These are phyloP conservation scores for Amphipyra berbera DNA, from an alignment of 2,888 invertebrate species.

Conservation along the genomic window DNA sequence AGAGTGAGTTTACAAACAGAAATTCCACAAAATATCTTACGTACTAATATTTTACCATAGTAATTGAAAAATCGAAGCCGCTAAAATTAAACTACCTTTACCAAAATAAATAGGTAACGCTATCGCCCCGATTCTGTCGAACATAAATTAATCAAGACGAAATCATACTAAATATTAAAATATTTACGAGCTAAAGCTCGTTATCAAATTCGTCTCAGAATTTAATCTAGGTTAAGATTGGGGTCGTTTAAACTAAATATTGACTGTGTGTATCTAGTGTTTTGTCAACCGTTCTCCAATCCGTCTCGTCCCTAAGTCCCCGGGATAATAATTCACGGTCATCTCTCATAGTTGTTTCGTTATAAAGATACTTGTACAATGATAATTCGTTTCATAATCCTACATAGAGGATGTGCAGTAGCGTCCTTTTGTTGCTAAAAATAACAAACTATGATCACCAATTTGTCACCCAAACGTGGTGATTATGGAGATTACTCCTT, in stretches of 20 bases:
- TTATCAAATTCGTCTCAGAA: conserved; percentile 16
- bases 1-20: no score
- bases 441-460: no score
- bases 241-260: conserved; percentile 36
- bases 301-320: conserved; percentile 23
- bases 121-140: background rate
- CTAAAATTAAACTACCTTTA: no score
- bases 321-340: conserved; percentile 56
- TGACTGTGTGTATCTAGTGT: conserved; percentile 56
- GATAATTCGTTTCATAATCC: background rate
- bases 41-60: no score
- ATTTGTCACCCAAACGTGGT: no score
- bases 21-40: no score
- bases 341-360: conserved; percentile 19
- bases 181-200: no score
- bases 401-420: no score
- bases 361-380: conserved; percentile 42
- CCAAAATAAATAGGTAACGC: no score
- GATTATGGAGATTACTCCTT: no score
- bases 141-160: conserved; percentile 20
- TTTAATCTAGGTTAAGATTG: conserved; percentile 40
- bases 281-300: conserved; percentile 51
- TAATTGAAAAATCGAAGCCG: no score
- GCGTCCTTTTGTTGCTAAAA: no score
- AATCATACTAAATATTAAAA: conserved; percentile 40